These are phyloP conservation scores for Tillus elongatus DNA, from an alignment of 2,888 invertebrate genomes.

Conservation along the genomic window DNA sequence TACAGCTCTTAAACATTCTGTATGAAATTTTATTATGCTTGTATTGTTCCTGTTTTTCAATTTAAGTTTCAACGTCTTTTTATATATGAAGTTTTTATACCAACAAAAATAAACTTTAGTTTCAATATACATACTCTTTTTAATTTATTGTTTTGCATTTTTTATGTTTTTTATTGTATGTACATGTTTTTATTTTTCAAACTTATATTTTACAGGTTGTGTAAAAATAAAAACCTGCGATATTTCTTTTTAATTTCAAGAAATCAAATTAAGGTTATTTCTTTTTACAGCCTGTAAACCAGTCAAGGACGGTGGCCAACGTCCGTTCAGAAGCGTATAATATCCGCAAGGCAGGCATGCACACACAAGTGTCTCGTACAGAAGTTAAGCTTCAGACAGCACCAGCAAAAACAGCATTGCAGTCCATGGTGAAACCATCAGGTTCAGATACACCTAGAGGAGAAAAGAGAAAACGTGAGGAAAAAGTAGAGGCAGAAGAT, in stretches of 20 bases:
- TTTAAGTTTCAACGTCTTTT: too few relatives aligned
- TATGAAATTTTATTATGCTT: too few relatives aligned
- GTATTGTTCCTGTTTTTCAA: too few relatives aligned
- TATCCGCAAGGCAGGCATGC: slow-evolving; percentile 56
- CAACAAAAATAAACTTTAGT: too few relatives aligned
- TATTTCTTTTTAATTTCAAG: too few relatives aligned
- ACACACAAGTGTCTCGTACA: slow-evolving; percentile 32
- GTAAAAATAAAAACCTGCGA: too few relatives aligned
- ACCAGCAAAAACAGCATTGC: slow-evolving; percentile 31
- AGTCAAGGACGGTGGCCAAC: slow-evolving; percentile 51
- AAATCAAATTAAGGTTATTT: too few relatives aligned
- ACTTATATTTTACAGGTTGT: too few relatives aligned
- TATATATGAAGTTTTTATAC: too few relatives aligned
- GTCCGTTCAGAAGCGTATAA: slow-evolving; percentile 68
- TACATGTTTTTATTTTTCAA: too few relatives aligned
- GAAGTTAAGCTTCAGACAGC: slow-evolving; percentile 22
- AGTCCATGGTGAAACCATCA: slow-evolving; percentile 47
- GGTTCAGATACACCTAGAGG: slow-evolving; percentile 36
- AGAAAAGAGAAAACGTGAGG: slow-evolving; percentile 46
- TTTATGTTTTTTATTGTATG: slow-evolving; percentile 6
- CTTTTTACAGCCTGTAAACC: slow-evolving; percentile 50
- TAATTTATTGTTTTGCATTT: slow-evolving; percentile 10
- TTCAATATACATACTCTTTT: too few relatives aligned
- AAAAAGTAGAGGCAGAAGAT: slow-evolving; percentile 30
- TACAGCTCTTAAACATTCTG: too few relatives aligned